Evolutionary conservation across 2,888 invertebrate species (phyloP).

Genomic region (Camponotus fellah): DNA sequence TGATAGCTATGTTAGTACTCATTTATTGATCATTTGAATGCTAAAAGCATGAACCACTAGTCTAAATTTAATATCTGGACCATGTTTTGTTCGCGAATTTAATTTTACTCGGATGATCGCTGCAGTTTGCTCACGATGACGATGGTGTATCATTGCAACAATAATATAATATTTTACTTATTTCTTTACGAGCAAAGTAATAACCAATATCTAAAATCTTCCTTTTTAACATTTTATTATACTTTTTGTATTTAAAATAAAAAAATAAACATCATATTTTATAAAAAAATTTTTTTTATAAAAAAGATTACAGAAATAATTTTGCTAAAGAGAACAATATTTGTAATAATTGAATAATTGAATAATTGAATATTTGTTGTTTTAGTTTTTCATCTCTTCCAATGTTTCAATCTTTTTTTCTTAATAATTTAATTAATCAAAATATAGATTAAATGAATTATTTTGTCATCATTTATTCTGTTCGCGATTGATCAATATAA

Average conservation of each 20-base stretch:
- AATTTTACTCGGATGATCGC: slow-evolving; percentile 31
- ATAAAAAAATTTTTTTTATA: background rate
- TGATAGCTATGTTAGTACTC: background rate
- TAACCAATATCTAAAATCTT: background rate
- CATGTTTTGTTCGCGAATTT: slow-evolving; percentile 20
- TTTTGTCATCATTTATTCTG: background rate
- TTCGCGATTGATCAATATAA: background rate
- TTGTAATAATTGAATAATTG: background rate
- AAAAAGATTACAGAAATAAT: background rate
- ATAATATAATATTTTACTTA: background rate
- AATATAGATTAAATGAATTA: slow-evolving; percentile 12
- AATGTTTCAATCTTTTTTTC: background rate
- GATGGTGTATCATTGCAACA: background rate
- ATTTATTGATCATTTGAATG: background rate
- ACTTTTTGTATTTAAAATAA: background rate
- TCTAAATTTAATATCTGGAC: slow-evolving; percentile 51
- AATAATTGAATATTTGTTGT: background rate
- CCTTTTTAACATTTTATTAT: background rate
- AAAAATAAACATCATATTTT: background rate
- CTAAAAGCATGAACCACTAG: slow-evolving; percentile 10
- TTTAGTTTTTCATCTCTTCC: background rate
- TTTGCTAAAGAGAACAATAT: background rate
- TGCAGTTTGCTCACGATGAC: background rate
- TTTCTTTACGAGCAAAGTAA: background rate
- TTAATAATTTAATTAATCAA: background rate